Base-by-base conservation (phyloP, 2,797 vertebrate species). In the Tarsius wallacei region DNA sequence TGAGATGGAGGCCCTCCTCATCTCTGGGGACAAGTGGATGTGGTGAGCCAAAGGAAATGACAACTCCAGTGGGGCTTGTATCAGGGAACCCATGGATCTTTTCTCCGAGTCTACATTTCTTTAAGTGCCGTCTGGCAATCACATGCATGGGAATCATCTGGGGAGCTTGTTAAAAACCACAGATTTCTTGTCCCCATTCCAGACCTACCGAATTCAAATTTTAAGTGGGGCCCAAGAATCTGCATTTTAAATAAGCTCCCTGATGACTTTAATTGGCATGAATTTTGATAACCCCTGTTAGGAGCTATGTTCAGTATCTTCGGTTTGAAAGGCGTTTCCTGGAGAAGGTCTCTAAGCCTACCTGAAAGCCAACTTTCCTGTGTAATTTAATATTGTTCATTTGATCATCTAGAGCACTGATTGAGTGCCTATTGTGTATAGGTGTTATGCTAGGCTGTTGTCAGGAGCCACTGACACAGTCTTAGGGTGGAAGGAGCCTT, bases 131-230 rank as follows among this genome's bases (percentile, higher is more conserved):
- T 26, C 83, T 47, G 61, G 42, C 12, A 51, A 51, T 28, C 77
- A 66, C 73, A 26, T n/a, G 19, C 15, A 5, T 51, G 16, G 22
- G 49, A 66, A 71, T 76, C 19, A 76, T 26, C 51, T 55, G 14
- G 49, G 59, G 24, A 87, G 22, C 55, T 42, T 66, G 10, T 73
- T 51, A 49, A 81, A 85, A 90, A 88, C 63, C 59, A 31, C 68
- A 85, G 22, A 17, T 89, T 91, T 86, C 74, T 91, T 61, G 15
- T 82, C 78, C 71, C n/a, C 14, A 22, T 96, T 92, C n/a, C 16
- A 94, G 61, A 33, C 21, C 36, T 71, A 68, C 70, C 28, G 47
- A 84, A 92, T 87, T 77, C 28, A 82, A 21, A 80, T 77, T 88
- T 68, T 24, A 53, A 61, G 53, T 19, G 13, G 14, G 26, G 28